Percentiles rank a stretch among this genome's conserved stretches.
These are phyloP conservation scores for Petaurus breviceps DNA, from an alignment of 2,113 vertebrate species.

Conservation along the genomic window DNA sequence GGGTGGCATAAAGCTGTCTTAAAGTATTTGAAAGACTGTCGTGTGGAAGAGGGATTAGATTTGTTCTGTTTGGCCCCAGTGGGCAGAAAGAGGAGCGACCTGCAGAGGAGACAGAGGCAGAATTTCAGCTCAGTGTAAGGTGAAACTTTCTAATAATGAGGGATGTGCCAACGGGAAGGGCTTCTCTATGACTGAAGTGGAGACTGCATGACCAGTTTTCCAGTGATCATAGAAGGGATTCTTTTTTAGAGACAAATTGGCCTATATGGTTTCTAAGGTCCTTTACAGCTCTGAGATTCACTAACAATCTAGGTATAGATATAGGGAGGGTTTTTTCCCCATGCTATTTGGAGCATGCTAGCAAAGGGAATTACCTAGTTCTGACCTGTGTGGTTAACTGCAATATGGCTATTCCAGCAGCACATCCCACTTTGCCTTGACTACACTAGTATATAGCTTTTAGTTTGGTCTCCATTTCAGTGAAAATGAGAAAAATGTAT, in stretches of 20 bases:
- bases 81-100: neutral
- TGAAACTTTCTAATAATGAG: neutral
- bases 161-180: neutral
- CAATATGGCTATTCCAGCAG: neutral
- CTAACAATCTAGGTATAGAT: neutral
- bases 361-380: neutral
- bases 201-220: neutral
- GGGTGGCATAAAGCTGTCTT: neutral
- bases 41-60: neutral
- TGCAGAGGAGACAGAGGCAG: neutral
- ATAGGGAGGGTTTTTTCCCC: neutral
- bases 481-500: conserved; percentile 4
- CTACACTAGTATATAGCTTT: neutral
- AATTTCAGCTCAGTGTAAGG: neutral
- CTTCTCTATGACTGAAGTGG: neutral
- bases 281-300: neutral
- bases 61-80: neutral
- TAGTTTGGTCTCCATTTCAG: conserved; percentile 21
- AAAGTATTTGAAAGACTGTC: neutral
- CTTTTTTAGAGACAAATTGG: neutral
- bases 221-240: neutral
- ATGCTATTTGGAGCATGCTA: neutral
- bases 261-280: neutral
- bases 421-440: neutral
- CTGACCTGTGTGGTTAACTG: neutral